Conservation (phyloP, 2,888 invertebrate species). For the Xanthia togata region DNA sequence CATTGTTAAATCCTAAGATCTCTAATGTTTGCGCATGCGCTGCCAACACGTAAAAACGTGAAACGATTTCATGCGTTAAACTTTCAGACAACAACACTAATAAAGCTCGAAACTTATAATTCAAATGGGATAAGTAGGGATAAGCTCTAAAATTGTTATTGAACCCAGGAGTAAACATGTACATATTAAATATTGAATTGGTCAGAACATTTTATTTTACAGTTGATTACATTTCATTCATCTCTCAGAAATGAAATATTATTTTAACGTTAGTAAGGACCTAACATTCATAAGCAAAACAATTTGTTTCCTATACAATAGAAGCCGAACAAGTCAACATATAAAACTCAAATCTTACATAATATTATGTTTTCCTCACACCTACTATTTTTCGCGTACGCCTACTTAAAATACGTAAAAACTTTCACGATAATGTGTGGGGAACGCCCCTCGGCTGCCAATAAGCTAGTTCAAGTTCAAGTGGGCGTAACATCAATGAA, state of each 20-base stretch:
- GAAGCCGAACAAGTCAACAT: background rate
- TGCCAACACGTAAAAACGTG: constrained; percentile 67
- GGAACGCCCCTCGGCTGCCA: constrained; percentile 53
- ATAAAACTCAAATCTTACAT: constrained; percentile 1
- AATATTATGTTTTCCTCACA: constrained; percentile 7
- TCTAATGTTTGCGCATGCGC: constrained; percentile 47
- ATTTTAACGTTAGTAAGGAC: background rate
- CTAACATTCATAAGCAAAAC: background rate
- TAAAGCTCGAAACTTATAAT: background rate
- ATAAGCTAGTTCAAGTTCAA: constrained; percentile 61
- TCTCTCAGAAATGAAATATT: background rate
- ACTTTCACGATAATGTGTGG: constrained; percentile 30
- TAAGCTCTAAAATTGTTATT: background rate
- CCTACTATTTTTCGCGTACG: constrained; percentile 30
- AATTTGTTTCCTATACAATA: background rate
- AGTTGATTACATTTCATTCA: too few relatives aligned
- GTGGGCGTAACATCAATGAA: constrained; percentile 56
- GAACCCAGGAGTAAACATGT: background rate
- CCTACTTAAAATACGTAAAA: constrained; percentile 46
- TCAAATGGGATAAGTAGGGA: background rate
- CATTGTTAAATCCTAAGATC: constrained; percentile 60
- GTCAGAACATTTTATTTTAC: too few relatives aligned
- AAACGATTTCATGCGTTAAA: constrained; percentile 69
- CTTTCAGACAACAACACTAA: constrained; percentile 39
- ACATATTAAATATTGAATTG: background rate